Conservation (phyloP, 2,797 vertebrate genomes). For the Liasis olivaceus region DNA sequence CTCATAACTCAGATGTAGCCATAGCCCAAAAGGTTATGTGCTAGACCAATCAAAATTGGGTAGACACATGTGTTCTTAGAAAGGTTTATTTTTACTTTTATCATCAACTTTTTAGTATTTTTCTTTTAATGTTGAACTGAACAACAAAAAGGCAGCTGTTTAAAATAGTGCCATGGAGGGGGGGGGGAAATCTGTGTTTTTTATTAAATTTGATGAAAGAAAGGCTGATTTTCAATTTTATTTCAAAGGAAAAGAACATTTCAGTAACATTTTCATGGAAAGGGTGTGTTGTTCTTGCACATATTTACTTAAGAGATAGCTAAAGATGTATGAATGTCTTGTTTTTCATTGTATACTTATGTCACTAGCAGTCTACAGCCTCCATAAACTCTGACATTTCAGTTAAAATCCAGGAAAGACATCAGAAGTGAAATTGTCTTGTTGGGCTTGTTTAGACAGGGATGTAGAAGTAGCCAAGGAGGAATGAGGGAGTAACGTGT, state of each 20-base stretch:
- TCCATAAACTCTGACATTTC: not conserved
- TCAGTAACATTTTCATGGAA: not conserved
- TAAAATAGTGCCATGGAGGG: not conserved
- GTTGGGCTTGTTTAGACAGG: not conserved
- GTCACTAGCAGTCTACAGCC: not conserved
- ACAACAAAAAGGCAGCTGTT: not conserved
- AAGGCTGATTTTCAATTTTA: not conserved
- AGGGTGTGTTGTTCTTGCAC: not conserved
- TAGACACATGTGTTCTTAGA: not conserved
- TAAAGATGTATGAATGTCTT: not conserved
- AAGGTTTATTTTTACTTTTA: not conserved
- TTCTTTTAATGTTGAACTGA: not conserved
- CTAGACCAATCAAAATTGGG: not conserved
- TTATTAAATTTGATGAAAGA: not conserved
- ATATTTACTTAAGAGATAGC: not conserved
- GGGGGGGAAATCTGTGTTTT: not conserved
- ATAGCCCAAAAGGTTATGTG: not conserved
- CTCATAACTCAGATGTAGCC: not conserved
- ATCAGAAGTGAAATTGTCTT: not conserved
- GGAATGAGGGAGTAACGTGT: not conserved
- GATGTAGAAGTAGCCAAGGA: not conserved
- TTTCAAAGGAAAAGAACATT: not conserved
- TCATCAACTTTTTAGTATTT: not conserved
- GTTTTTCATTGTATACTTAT: not conserved
- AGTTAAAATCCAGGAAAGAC: not conserved